Evolutionary conservation across 2,888 invertebrate genomes (phyloP).

Genomic region (Germaria angustata): DNA sequence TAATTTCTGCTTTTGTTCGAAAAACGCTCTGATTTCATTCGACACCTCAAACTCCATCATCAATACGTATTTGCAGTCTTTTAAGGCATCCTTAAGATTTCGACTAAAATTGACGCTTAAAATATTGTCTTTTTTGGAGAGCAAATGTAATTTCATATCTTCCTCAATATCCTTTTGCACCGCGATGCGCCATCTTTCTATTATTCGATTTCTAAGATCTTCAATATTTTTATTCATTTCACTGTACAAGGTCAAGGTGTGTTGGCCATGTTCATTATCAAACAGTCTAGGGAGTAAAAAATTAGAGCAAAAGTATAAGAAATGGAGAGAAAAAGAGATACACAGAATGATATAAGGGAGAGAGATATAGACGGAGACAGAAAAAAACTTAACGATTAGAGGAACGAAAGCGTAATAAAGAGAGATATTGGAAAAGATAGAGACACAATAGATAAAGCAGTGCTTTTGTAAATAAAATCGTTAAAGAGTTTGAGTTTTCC

Average conservation of each 20-base stretch:
- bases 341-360: too few species aligned
- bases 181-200: slow-evolving; percentile 85
- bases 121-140: slow-evolving; percentile 78
- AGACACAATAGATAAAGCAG: too few species aligned
- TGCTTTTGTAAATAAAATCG: too few species aligned
- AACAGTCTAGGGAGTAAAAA: slow-evolving; percentile 80
- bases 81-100: slow-evolving; percentile 86
- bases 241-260: slow-evolving; percentile 80
- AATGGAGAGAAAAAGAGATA: too few species aligned
- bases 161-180: slow-evolving; percentile 84
- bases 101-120: slow-evolving; percentile 85
- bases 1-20: slow-evolving; percentile 85
- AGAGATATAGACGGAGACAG: too few species aligned
- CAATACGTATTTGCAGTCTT: slow-evolving; percentile 90
- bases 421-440: too few species aligned
- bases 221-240: slow-evolving; percentile 85
- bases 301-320: too few species aligned
- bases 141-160: slow-evolving; percentile 84
- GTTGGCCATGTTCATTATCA: slow-evolving; percentile 81
- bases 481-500: too few species aligned
- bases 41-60: slow-evolving; percentile 84
- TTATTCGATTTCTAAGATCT: slow-evolving; percentile 83
- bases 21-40: slow-evolving; percentile 84
- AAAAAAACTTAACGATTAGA: too few species aligned
- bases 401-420: too few species aligned